Evolutionary conservation across 2,113 vertebrate genomes (phyloP).

Genomic region (Cynoglossus semilaevis): DNA sequence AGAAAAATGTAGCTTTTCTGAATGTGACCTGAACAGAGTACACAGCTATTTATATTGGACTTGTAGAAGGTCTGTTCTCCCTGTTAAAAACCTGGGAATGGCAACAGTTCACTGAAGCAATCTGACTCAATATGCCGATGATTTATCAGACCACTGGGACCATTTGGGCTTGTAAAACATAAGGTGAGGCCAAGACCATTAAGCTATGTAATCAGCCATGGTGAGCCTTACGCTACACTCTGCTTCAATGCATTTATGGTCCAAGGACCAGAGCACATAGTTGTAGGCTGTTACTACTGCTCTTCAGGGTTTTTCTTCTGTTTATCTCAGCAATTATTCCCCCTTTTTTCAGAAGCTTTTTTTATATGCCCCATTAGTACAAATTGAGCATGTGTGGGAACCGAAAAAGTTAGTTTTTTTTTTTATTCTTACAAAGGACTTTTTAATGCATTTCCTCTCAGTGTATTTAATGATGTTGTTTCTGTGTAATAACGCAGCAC

Average conservation of each 20-base stretch:
- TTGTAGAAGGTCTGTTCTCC: constrained; percentile 39
- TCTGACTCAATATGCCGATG: constrained; percentile 65
- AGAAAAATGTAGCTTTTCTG: constrained; percentile 21
- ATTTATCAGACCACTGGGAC: constrained; percentile 73
- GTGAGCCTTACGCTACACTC: constrained; percentile 58
- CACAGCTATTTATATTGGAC: constrained; percentile 66
- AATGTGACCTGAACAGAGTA: constrained; percentile 40
- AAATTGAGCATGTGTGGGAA: constrained; percentile 60
- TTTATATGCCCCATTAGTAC: constrained; percentile 34
- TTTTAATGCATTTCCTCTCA: constrained; percentile 48
- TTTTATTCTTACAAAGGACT: constrained; percentile 22
- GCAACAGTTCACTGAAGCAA: constrained; percentile 70
- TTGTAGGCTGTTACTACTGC: constrained; percentile 51
- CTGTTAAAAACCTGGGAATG: constrained; percentile 66
- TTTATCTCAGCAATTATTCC: constrained; percentile 50
- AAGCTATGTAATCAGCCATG: constrained; percentile 73
- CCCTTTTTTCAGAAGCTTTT: constrained; percentile 42
- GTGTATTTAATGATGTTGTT: constrained; percentile 51
- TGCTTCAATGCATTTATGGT: constrained; percentile 60
- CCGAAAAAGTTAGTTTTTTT: constrained; percentile 12
- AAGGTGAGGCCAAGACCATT: constrained; percentile 74
- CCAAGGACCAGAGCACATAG: constrained; percentile 48
- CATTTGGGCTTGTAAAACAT: constrained; percentile 74
- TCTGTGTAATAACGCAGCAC: constrained; percentile 38
- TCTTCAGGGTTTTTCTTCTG: constrained; percentile 37